Conservation (phyloP, 2,797 vertebrate species). For the Cynopterus sphinx region DNA sequence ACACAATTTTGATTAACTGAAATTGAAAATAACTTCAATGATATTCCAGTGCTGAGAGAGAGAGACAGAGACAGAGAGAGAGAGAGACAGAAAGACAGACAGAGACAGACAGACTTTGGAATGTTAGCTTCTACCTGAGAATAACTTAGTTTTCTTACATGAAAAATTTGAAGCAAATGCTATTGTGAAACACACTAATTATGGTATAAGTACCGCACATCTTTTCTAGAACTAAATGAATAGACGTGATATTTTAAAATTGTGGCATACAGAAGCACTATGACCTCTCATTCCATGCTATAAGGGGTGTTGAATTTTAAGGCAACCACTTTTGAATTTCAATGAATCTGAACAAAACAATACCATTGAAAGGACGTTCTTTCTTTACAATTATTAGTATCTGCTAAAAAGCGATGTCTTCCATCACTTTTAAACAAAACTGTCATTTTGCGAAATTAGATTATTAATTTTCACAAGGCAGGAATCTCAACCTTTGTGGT, state of each 20-base stretch:
- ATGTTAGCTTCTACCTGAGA: not conserved
- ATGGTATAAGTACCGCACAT: not conserved
- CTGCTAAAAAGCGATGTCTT: constrained; percentile 38
- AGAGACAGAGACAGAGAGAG: not conserved
- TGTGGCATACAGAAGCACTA: not conserved
- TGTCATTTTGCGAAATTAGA: constrained; percentile 67
- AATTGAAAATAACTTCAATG: constrained; percentile 29
- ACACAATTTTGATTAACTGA: constrained; percentile 39
- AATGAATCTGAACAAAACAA: constrained; percentile 48
- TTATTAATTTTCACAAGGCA: constrained; percentile 74
- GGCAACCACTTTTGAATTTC: constrained; percentile 55
- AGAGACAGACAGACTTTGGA: not conserved
- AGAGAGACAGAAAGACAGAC: not conserved
- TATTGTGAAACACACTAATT: not conserved
- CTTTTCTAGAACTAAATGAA: constrained; percentile 38
- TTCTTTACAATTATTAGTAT: not conserved
- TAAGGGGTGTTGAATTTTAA: constrained; percentile 22
- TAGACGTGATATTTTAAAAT: constrained; percentile 35
- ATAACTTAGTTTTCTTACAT: constrained; percentile 28
- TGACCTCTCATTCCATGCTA: not conserved
- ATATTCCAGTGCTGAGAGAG: not conserved
- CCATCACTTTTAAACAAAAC: constrained; percentile 61
- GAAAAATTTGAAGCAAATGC: constrained; percentile 9
- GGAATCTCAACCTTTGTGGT: constrained; percentile 69
- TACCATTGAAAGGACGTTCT: not conserved